A percentile compares a stretch with the other conserved stretches of the same genome.
These are phyloP conservation scores for Graptemys geographica DNA, from an alignment of 2,797 vertebrate species.

Conservation along the genomic window DNA sequence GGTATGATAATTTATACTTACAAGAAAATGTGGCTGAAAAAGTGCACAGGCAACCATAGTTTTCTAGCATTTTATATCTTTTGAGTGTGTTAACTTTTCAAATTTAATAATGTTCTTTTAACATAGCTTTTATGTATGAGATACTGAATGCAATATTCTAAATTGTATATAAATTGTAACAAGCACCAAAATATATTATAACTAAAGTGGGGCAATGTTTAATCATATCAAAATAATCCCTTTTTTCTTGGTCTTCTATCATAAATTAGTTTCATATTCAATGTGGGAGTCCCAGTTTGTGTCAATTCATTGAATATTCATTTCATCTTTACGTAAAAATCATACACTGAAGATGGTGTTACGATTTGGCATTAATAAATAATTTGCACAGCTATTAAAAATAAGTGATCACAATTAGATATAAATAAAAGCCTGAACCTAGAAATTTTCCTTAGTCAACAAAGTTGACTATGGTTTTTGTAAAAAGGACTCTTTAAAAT, in stretches of 20 bases:
- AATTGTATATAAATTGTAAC: not conserved
- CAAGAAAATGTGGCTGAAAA: not conserved
- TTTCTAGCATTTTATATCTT: not conserved
- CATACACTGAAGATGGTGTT: not conserved
- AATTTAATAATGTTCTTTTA: not conserved
- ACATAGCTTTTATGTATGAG: accelerated
- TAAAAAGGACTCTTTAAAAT: not conserved
- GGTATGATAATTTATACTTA: not conserved
- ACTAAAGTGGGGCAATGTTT: not conserved
- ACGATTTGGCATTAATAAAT: not conserved
- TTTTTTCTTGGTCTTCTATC: not conserved
- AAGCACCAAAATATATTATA: not conserved
- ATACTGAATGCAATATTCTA: not conserved
- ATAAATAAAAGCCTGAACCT: not conserved
- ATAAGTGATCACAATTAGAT: not conserved
- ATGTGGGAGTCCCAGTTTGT: not conserved
- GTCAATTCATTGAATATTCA: not conserved
- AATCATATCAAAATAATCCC: not conserved
- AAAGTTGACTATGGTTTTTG: not conserved
- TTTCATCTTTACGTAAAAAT: not conserved
- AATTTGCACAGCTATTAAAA: not conserved
- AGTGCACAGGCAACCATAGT: not conserved
- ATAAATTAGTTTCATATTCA: not conserved
- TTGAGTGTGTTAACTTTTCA: not conserved
- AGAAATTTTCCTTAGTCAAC: not conserved